These are phyloP conservation scores for Halichoeres trimaculatus DNA, from an alignment of 2,113 vertebrate genomes.

Conservation along the genomic window DNA sequence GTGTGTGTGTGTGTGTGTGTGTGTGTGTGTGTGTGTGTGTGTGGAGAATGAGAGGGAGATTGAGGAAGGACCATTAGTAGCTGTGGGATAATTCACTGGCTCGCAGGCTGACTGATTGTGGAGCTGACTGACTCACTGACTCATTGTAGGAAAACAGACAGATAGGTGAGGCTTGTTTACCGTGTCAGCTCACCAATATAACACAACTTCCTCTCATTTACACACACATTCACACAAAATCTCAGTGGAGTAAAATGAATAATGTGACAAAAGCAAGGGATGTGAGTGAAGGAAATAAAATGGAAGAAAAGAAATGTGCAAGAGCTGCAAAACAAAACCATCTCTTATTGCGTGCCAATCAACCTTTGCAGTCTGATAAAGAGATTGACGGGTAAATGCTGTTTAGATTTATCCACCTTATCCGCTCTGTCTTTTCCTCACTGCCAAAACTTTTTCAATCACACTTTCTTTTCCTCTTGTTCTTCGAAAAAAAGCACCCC, in stretches of 20 bases:
- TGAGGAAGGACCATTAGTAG: conserved; percentile 87
- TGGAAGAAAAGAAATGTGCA: conserved; percentile 12
- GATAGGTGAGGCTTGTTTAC: conserved; percentile 75
- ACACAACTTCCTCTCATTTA: conserved; percentile 59
- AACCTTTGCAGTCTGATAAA: conserved; percentile 34
- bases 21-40: conserved; percentile 37
- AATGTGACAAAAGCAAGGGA: conserved; percentile 32
- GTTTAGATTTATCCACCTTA: conserved; percentile 40
- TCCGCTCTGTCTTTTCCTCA: neutral
- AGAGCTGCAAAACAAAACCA: conserved; percentile 33
- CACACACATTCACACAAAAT: conserved; percentile 1
- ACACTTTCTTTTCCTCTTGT: conserved; percentile 10
- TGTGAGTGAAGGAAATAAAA: conserved; percentile 26
- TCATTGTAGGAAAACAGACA: conserved; percentile 77
- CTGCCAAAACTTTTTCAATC: conserved; percentile 13
- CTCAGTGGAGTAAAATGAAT: conserved; percentile 16
- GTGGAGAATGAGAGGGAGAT: conserved; percentile 73
- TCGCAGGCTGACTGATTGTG: conserved; percentile 78
- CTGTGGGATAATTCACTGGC: conserved; percentile 84
- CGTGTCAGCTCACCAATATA: conserved; percentile 68
- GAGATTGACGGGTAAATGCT: conserved; percentile 30
- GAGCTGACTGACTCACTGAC: conserved; percentile 80
- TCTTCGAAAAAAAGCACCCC: neutral
- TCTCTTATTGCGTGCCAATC: conserved; percentile 35
- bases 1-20: conserved; percentile 58